These are phyloP conservation scores for Psephotus haematonotus DNA, from an alignment of 2,113 vertebrate species.

Conservation along the genomic window DNA sequence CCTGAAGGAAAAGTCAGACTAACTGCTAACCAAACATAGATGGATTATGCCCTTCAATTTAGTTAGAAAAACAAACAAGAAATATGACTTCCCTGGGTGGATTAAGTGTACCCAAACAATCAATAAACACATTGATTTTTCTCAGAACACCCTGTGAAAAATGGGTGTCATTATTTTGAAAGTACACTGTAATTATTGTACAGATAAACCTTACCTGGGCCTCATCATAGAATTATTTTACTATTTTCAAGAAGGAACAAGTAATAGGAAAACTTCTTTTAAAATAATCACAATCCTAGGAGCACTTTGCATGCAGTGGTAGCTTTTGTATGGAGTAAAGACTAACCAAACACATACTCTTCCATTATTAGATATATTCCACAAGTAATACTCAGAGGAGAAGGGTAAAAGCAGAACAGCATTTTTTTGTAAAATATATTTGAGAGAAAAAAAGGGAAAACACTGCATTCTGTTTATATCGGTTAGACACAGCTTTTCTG, in stretches of 20 bases:
- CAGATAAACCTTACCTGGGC: background rate
- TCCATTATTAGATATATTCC: background rate
- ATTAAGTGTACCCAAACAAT: background rate
- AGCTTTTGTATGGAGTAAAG: background rate
- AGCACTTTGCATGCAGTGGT: background rate
- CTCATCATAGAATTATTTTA: background rate
- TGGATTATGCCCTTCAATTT: background rate
- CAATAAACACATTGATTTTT: background rate
- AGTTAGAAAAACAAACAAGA: background rate
- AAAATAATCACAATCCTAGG: background rate
- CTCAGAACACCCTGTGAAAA: background rate
- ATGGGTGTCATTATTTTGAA: background rate
- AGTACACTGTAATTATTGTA: background rate
- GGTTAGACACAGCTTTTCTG: background rate
- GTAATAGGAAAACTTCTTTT: background rate
- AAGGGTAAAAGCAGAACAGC: rapidly evolving
- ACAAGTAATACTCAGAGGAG: background rate
- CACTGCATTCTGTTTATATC: background rate
- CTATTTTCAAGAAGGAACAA: background rate
- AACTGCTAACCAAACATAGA: background rate
- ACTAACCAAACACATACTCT: background rate
- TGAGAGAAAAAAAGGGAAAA: background rate
- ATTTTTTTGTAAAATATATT: background rate
- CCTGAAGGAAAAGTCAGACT: background rate
- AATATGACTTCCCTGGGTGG: background rate